phyloP scores from a whole-genome alignment of 2,797 vertebrate species.

The Catamblyrhynchus diadema region DNA sequence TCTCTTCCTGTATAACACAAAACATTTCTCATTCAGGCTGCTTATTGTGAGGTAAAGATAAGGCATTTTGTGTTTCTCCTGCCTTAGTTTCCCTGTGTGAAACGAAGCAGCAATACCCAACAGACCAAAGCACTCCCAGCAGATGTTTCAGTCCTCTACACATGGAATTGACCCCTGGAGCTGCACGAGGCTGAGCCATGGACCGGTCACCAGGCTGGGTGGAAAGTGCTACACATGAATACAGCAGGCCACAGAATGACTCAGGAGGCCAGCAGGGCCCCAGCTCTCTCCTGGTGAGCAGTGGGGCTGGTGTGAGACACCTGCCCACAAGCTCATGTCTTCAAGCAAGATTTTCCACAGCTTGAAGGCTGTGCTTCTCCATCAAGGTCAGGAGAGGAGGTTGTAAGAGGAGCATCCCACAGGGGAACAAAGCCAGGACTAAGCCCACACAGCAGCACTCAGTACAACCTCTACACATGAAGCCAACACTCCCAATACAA shows the following conservation, averaged over 20 bases:
- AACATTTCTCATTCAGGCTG: background rate
- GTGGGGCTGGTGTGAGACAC: background rate
- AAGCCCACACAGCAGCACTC: accelerated
- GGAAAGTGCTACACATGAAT: background rate
- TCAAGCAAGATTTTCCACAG: background rate
- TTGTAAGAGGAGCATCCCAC: background rate
- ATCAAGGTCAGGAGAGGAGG: background rate
- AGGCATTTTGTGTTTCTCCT: background rate
- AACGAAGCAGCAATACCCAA: background rate
- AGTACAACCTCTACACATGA: accelerated
- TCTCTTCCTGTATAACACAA: slow-evolving; percentile 81
- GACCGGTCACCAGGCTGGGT: background rate
- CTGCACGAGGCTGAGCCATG: background rate
- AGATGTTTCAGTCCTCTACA: background rate
- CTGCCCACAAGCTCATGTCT: background rate
- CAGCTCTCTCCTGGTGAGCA: background rate
- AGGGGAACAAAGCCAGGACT: background rate
- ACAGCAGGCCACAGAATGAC: accelerated
- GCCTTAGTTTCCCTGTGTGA: background rate
- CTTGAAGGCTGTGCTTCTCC: background rate
- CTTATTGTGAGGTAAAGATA: background rate
- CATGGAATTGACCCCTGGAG: background rate
- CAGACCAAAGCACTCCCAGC: background rate
- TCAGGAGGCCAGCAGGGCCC: background rate
- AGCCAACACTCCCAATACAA: background rate